phyloP scores from a whole-genome alignment of 2,113 vertebrate species.

The Speoplatyrhinus poulsoni region DNA sequence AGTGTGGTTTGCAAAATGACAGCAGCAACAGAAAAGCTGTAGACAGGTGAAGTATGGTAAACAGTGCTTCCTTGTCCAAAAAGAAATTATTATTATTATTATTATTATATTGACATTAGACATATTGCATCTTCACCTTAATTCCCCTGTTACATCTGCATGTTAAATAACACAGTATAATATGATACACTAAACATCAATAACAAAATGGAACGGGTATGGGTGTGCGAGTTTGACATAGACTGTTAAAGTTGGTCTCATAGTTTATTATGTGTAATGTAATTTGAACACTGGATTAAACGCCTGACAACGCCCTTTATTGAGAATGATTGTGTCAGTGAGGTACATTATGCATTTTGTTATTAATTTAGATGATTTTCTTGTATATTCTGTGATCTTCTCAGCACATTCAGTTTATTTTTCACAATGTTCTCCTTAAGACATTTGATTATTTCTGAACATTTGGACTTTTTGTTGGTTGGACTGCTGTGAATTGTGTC shows the following conservation, averaged over 20 bases:
- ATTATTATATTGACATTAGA: too few relatives aligned
- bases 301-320: conserved; percentile 25
- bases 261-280: conserved; percentile 21
- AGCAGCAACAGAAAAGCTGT: too few relatives aligned
- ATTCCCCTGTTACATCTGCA: neutral
- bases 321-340: neutral
- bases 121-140: too few relatives aligned
- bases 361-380: neutral
- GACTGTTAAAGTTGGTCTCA: neutral
- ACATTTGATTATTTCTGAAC: too few relatives aligned
- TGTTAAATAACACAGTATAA: neutral
- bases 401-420: neutral
- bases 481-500: too few relatives aligned
- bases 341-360: neutral
- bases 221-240: conserved; percentile 21
- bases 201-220: conserved; percentile 26
- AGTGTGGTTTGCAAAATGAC: too few relatives aligned
- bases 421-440: neutral
- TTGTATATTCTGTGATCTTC: neutral
- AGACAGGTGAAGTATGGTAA: too few relatives aligned
- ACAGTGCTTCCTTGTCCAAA: neutral
- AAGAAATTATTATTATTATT: too few relatives aligned
- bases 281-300: conserved; percentile 31
- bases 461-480: too few relatives aligned
- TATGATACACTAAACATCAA: too few relatives aligned